phyloP scores from a whole-genome alignment of 1,140 invertebrate species.

The Panulirus ornatus region DNA sequence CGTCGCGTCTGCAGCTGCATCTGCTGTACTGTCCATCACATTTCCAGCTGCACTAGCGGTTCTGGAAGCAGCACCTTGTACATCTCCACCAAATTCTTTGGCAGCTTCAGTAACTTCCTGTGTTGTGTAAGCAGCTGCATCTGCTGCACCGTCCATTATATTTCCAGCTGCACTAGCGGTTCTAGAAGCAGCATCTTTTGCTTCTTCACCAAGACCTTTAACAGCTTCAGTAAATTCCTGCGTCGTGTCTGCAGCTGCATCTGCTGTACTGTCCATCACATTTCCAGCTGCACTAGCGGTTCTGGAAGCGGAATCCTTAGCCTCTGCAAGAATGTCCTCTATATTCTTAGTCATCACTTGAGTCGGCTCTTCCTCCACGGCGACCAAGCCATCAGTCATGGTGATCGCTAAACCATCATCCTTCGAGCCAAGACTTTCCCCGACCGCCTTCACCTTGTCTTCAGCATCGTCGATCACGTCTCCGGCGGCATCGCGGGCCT shows the following conservation, averaged over 20 bases:
- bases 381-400: no score
- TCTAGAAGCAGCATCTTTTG: not conserved
- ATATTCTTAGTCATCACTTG: no score
- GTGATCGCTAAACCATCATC: no score
- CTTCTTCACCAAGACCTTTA: not conserved
- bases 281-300: constrained; percentile 14
- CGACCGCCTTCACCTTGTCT: no score
- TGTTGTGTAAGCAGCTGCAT: not conserved
- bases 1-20: not conserved
- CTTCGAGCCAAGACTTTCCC: no score
- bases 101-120: not conserved
- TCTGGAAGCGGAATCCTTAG: no score
- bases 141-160: not conserved
- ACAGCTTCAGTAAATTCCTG: constrained; percentile 8
- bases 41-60: constrained; percentile 15
- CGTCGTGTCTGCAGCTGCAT: not conserved
- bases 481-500: not conserved
- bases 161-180: constrained; percentile 19
- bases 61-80: constrained; percentile 5
- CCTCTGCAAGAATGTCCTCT: no score
- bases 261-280: constrained; percentile 1
- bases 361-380: no score
- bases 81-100: constrained; percentile 10
- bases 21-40: constrained; percentile 18
- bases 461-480: constrained; percentile 12